Percentiles rank a stretch among this genome's conserved stretches.
phyloP scores from a whole-genome alignment of 2,797 vertebrate species.

The Notoglanidium macrostoma region DNA sequence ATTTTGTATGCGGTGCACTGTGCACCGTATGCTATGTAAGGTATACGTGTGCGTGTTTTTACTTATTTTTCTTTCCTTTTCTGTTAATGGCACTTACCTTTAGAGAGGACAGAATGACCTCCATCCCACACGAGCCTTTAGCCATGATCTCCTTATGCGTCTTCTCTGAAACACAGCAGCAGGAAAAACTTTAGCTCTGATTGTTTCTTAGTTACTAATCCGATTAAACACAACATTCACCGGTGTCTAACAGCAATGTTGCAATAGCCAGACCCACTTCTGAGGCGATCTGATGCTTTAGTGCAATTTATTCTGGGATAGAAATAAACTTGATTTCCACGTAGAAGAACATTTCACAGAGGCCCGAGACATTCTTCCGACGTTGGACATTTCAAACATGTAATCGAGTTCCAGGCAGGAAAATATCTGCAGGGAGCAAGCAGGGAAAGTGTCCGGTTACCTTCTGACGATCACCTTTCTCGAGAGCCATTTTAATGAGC shows the following conservation, averaged over 20 bases:
- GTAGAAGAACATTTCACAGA: neutral
- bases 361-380: constrained; percentile 8
- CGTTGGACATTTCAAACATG: constrained; percentile 12
- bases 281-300: neutral
- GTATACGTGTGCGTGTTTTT: neutral
- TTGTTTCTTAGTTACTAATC: constrained; percentile 1
- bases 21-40: neutral
- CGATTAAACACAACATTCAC: neutral
- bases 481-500: neutral
- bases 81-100: constrained; percentile 78
- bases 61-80: neutral
- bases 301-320: neutral
- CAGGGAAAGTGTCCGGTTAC: constrained; percentile 10
- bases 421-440: constrained; percentile 15
- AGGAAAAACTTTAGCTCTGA: neutral
- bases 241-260: neutral
- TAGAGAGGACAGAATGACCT: constrained; percentile 87
- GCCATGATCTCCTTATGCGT: constrained; percentile 93
- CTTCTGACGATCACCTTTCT: constrained; percentile 14
- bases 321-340: neutral
- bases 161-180: constrained; percentile 84
- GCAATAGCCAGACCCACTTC: neutral
- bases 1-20: neutral
- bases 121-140: constrained; percentile 92
- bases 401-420: constrained; percentile 8